A percentile compares a stretch with the other conserved stretches of the same genome.
These are phyloP conservation scores for Brachionus rotundiformis DNA, from an alignment of 1,140 invertebrate species.

Conservation along the genomic window DNA sequence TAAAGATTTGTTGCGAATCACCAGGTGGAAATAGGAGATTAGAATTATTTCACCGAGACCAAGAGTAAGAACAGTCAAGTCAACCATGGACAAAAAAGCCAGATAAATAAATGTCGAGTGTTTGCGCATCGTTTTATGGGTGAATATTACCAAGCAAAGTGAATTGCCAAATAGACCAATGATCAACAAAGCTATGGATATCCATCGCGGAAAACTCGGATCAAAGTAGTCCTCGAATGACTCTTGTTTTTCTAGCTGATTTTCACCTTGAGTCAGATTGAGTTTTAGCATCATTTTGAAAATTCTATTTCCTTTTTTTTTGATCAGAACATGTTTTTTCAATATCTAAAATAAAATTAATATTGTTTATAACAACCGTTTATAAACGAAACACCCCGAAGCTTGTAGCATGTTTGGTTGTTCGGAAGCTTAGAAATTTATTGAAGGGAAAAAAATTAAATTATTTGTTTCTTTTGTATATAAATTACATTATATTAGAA, in stretches of 20 bases:
- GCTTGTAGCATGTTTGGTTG: neutral
- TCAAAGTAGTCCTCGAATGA: slow-evolving; percentile 49
- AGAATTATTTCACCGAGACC: slow-evolving; percentile 50
- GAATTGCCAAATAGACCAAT: slow-evolving; percentile 42
- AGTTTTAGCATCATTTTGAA: neutral
- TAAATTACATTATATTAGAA: neutral
- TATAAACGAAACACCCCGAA: neutral
- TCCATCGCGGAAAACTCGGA: slow-evolving; percentile 23
- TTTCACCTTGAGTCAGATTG: neutral
- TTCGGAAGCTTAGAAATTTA: neutral
- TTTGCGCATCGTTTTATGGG: slow-evolving; percentile 10
- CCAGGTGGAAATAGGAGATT: slow-evolving; percentile 25
- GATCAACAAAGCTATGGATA: slow-evolving; percentile 3
- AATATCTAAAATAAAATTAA: neutral
- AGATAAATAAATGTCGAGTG: slow-evolving; percentile 51
- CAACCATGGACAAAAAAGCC: slow-evolving; percentile 46
- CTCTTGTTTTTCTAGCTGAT: neutral
- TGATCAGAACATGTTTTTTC: neutral
- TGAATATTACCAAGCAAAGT: slow-evolving; percentile 37
- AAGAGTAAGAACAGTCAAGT: slow-evolving; percentile 1
- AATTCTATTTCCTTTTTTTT: neutral
- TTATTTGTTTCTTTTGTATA: neutral
- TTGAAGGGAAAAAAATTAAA: neutral
- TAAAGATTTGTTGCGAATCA: neutral
- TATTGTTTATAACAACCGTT: neutral